Base-by-base conservation (phyloP, 2,797 vertebrate genomes). In the Petrocephalus sullivani region DNA sequence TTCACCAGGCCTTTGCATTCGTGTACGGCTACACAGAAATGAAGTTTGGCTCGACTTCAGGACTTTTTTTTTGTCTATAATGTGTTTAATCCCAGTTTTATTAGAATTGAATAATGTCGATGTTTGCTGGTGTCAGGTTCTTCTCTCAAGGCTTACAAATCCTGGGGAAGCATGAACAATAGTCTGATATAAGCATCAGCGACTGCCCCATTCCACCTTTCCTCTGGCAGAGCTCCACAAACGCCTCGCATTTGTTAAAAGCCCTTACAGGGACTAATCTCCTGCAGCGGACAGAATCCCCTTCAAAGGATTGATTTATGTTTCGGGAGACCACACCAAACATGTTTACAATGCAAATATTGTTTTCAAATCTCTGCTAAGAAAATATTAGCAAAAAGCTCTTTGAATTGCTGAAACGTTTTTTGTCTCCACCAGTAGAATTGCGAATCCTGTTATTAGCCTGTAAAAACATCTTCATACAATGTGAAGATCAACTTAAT, bases 281-380 rank as follows among this genome's bases (percentile, higher is more conserved):
- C 56, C 84, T 37, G 56, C 81, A 58, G 53, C 33, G 84, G 84
- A 57, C 56, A 41, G 84, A 58, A 58, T 41, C 83, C 49, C 53
- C 23, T 86, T 86, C 84, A 86, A 86, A 86, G 84, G 84, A 58
- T 58, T 58, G 53, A 86, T 86, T 83, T 83, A 83, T 83, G 46
- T 83, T 60, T 58, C 23, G 1, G 28, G 64, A 28, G 56, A 37
- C 23, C 53, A 21, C 54, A 86, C 54, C 14, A 60, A 86, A 86
- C 53, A 86, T 58, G 28, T 60, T 86, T 86, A 86, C 53, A 46
- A 86, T 60, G 56, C 84, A 86, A 86, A 58, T 58, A 86, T 37
- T n/a, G 28, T 57, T 37, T 58, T 33, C 28, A 86, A 58, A 37
- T 33, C 23, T 57, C 84, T 37, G 23, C 33, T 57, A 41, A 37